Base-by-base conservation (phyloP, 2,888 invertebrate genomes). In the Psylliodes chrysocephalus region DNA sequence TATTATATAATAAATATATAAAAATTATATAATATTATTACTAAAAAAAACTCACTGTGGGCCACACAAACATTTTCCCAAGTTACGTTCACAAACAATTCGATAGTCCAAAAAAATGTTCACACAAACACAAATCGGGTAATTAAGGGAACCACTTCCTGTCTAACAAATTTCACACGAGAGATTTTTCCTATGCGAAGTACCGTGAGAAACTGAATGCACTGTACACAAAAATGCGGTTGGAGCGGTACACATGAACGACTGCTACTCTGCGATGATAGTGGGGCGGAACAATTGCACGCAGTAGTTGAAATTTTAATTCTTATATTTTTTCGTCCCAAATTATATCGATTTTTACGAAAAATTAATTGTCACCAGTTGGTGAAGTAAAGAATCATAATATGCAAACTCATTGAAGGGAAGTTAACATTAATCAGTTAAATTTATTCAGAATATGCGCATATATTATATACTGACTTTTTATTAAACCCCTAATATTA, bases 141-240 rank as follows among this genome's bases (percentile, higher is more conserved):
- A 19, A 18, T 35, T 40, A 22, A 54, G 40, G 30, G 15, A 28
- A 30, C 38, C 17, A 59, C 59, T 59, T 59, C 59, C 59, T 49
- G 38, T 12, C 49, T 2, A 51, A 59, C 14, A 28, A 19, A 33
- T 17, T 59, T 59, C 49, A 49, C 59, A 59, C 59, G 49, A 59
- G 49, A 59, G 17, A 12, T 35, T 59, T 40, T 40, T 38, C 30
- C 14, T n/a, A 10, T 28, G 17, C 28, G 6, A n/a, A 51, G 46
- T 57, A 65, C 59, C 62, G 62, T 65, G 62, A 54, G 61, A 65
- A 65, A 65, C 65, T 46, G 38, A 57, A 22, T 56, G 55, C 55
- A 44, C n/a, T 42, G 28, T 7, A 47, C n/a, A 38, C 12, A 54
- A 54, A 57, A 56, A 46, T 54, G 54, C 42, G 42, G 54, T 25